These are phyloP conservation scores for Lasioglossum villosulum DNA, from an alignment of 2,888 invertebrate genomes.

Conservation along the genomic window DNA sequence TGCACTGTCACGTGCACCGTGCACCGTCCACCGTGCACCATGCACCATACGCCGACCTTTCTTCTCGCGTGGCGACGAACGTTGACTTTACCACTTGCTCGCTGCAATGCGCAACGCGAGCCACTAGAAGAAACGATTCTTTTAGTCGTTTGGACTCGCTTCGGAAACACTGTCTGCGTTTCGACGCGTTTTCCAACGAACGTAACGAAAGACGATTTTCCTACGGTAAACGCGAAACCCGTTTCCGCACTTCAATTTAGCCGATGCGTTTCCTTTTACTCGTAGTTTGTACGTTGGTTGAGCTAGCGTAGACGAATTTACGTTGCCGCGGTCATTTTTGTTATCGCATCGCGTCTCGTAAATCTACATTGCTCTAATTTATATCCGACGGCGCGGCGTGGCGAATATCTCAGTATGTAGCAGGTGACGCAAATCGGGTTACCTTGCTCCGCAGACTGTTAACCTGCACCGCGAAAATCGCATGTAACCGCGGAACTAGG, in stretches of 20 bases:
- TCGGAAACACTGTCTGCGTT: too few relatives aligned
- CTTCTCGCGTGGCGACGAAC: slow-evolving; percentile 48
- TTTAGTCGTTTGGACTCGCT: background rate
- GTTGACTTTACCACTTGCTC: slow-evolving; percentile 67
- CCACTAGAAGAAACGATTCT: background rate
- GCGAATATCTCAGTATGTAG: slow-evolving; percentile 7
- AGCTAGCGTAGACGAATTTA: background rate
- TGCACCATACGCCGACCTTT: background rate
- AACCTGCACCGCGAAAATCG: slow-evolving; percentile 29
- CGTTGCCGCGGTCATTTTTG: background rate
- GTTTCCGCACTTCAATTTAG: background rate
- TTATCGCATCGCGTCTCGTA: background rate
- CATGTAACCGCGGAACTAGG: slow-evolving; percentile 37
- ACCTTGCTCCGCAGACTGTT: slow-evolving; percentile 4
- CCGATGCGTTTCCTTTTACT: background rate
- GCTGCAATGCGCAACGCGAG: slow-evolving; percentile 60
- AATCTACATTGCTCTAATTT: background rate
- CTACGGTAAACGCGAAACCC: background rate
- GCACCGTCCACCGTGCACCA: background rate
- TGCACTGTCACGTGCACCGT: slow-evolving; percentile 57
- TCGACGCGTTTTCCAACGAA: background rate
- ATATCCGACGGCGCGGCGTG: background rate
- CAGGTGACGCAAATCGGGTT: slow-evolving; percentile 39
- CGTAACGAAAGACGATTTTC: background rate
- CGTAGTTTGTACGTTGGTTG: background rate